A percentile compares a stretch with the other conserved stretches of the same genome.
phyloP scores from a whole-genome alignment of 2,797 vertebrate genomes.

The Siniperca obscura region DNA sequence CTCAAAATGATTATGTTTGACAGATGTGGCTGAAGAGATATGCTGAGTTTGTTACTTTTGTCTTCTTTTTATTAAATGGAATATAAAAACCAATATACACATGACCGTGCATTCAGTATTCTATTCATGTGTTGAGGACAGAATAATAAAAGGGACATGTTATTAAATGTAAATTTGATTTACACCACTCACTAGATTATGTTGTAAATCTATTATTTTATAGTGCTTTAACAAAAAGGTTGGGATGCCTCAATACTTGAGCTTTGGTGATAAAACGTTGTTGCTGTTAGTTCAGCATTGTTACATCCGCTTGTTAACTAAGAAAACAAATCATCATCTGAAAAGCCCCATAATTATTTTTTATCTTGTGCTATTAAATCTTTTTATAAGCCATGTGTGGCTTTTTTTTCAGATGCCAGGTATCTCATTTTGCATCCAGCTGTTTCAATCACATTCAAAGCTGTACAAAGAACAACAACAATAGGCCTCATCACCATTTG shows the following conservation, averaged over 20 bases:
- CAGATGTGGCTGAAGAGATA: no score
- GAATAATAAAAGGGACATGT: background rate
- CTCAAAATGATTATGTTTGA: no score
- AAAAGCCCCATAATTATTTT: background rate
- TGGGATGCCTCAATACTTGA: background rate
- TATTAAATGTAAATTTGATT: background rate
- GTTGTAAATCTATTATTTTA: background rate
- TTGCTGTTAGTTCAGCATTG: background rate
- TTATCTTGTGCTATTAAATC: background rate
- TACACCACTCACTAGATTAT: background rate
- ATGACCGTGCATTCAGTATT: accelerated
- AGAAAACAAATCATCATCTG: background rate
- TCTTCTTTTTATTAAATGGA: background rate
- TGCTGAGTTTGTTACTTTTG: no score
- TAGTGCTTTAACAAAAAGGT: background rate
- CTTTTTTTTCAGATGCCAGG: background rate
- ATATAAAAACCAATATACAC: background rate
- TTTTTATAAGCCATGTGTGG: background rate
- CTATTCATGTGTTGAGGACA: background rate
- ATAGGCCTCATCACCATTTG: slow-evolving; percentile 4
- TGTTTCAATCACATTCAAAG: background rate
- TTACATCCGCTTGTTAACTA: background rate
- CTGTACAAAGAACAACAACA: background rate
- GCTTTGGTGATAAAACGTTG: no score
- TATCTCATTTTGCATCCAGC: background rate